phyloP scores from a whole-genome alignment of 2,113 vertebrate species.

The Antigone vipio region DNA sequence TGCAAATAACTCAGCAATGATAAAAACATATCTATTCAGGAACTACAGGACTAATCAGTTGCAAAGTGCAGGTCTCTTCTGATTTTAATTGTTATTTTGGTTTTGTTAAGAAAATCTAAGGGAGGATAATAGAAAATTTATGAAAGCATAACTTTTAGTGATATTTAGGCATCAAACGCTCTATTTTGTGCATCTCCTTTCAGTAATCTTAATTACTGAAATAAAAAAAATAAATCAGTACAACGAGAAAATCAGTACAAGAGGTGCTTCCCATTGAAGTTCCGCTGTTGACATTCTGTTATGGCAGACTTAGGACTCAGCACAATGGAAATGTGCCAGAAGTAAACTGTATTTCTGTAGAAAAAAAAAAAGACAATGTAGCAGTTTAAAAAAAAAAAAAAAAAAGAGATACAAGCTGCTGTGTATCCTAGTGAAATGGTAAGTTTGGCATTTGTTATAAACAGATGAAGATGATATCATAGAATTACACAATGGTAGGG shows the following conservation, averaged over 20 bases:
- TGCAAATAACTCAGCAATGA: neutral
- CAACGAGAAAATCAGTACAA: neutral
- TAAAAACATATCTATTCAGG: neutral
- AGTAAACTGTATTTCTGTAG: neutral
- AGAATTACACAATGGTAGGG: too few relatives aligned
- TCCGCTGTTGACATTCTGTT: neutral
- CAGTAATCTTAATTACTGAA: neutral
- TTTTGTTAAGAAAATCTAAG: neutral
- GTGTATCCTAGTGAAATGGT: neutral
- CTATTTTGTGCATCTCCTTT: neutral
- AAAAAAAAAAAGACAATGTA: neutral
- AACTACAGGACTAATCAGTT: neutral
- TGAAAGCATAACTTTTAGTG: neutral
- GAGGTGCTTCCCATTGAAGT: neutral
- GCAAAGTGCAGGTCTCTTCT: neutral
- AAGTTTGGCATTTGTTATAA: neutral
- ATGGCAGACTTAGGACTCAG: neutral
- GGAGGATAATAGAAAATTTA: neutral
- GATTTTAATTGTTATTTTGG: neutral
- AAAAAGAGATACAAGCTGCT: neutral
- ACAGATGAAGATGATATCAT: neutral
- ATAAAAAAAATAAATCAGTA: neutral
- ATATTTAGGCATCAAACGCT: neutral
- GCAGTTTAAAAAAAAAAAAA: neutral
- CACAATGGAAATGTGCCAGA: neutral